phyloP scores from a whole-genome alignment of 2,797 vertebrate genomes.

The Parambassis ranga region DNA sequence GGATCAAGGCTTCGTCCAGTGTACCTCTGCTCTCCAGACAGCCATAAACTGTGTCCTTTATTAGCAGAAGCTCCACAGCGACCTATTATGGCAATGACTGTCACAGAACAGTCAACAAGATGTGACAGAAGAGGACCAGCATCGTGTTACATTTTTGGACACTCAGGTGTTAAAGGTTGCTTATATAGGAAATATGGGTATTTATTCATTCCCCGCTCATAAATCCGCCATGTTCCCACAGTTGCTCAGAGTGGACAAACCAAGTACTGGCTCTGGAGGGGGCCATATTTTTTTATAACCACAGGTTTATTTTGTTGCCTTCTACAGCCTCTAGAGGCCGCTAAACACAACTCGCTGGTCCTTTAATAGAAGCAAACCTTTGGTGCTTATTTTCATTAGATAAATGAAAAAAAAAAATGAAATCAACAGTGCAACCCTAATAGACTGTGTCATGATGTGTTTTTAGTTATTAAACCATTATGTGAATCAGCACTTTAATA shows the following conservation, averaged over 20 bases:
- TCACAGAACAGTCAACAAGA: conserved; percentile 3
- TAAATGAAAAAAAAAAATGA: too few relatives aligned
- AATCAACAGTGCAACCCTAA: not conserved
- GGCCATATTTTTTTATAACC: too few relatives aligned
- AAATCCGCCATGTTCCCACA: too few relatives aligned
- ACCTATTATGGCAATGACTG: conserved; percentile 16
- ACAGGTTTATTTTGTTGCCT: too few relatives aligned
- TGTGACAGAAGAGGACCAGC: conserved; percentile 1
- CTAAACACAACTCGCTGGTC: too few relatives aligned
- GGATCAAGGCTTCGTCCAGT: conserved; percentile 63
- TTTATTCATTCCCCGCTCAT: too few relatives aligned
- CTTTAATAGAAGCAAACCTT: too few relatives aligned
- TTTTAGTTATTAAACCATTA: not conserved
- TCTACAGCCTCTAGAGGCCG: too few relatives aligned
- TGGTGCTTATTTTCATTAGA: too few relatives aligned
- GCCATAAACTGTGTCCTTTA: conserved; percentile 39
- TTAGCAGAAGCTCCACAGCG: conserved; percentile 20
- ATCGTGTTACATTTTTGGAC: not conserved
- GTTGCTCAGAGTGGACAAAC: too few relatives aligned
- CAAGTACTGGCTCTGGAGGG: too few relatives aligned
- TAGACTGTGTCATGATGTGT: not conserved
- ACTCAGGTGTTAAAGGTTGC: not conserved
- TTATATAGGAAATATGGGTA: too few relatives aligned
- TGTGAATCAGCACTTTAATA: conserved; percentile 5
- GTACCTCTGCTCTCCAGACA: conserved; percentile 31